Base-by-base conservation (phyloP, 2,888 invertebrate species). In the Acleris literana region DNA sequence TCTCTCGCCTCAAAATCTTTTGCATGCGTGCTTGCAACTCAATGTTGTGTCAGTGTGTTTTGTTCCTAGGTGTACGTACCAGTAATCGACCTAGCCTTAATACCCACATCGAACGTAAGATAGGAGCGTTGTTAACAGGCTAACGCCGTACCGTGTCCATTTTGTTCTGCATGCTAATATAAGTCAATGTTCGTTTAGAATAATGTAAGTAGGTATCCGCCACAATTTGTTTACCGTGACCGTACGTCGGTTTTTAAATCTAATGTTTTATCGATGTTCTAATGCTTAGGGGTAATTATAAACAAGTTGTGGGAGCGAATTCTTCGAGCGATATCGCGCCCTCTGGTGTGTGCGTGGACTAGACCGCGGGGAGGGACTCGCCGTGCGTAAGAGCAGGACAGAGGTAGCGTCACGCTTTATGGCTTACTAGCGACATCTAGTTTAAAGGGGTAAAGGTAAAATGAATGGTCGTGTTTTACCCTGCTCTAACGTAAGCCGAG, bases 21-120 rank as follows among this genome's bases (percentile, higher is more conserved):
- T 91, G 92, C 92, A 92, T 92, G 92, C 89, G 90, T 88, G 92
- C 92, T 91, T 83, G 86, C 87, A 81, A 74, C 74, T 80, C 79
- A 76, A 74, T 81, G 81, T 82, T 83, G 84, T 84, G 80, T 83
- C 84, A 76, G 82, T 87, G 86, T 89, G 79, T 86, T 85, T 82
- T 79, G 83, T 89, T 86, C 43, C 39, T 87, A 87, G 85, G 83
- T 86, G 85, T 89, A 87, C 74, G 83, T 63, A 86, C 33, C 85
- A 80, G 77, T 84, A 83, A 83, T 83, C 80, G 78, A 88, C 89
- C 87, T 90, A 92, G 92, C 92, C 92, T 92, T 92, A 91, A 88
- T 82, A 80, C 77, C 90, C 87, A 92, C 92, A 92, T 92, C 92
- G 92, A 92, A 91, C 79, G 80, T 87, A 87, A 74, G 81, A 85